Evolutionary conservation across 2,888 invertebrate species (phyloP).

Genomic region (Meteorus cinctellus): DNA sequence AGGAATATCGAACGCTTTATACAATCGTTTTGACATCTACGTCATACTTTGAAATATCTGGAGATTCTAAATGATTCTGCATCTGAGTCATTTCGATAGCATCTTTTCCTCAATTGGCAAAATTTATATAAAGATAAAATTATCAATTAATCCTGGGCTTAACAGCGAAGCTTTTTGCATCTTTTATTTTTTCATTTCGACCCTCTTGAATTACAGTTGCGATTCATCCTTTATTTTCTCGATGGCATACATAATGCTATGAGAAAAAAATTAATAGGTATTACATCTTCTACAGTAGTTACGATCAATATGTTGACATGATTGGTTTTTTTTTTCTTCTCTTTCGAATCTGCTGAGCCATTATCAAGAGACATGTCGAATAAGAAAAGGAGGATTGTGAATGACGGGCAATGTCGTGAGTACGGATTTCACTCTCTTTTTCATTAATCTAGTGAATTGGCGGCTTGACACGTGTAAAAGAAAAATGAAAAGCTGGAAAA

Average conservation of each 20-base stretch:
- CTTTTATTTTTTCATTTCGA: no score
- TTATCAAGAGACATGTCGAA: conserved; percentile 24
- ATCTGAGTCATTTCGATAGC: no score
- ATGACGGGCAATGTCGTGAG: conserved; percentile 36
- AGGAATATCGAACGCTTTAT: no score
- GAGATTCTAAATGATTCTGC: no score
- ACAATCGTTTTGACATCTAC: no score
- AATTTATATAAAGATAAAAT: no score
- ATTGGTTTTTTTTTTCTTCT: conserved; percentile 2
- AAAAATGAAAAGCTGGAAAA: conserved; percentile 17
- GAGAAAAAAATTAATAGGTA: not conserved
- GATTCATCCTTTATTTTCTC: not conserved
- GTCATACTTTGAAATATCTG: no score
- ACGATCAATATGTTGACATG: conserved; percentile 22
- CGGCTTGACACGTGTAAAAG: conserved; percentile 51
- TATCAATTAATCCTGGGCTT: no score
- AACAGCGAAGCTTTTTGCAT: no score
- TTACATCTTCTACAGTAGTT: not conserved
- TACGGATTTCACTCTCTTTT: conserved; percentile 49
- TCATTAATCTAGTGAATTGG: conserved; percentile 52
- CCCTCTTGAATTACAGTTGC: no score
- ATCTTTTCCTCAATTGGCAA: no score
- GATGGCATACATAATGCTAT: not conserved
- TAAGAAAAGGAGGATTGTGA: conserved; percentile 45
- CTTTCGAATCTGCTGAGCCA: not conserved